Conservation (phyloP, 2,797 vertebrate species). For the Antrozous pallidus region DNA sequence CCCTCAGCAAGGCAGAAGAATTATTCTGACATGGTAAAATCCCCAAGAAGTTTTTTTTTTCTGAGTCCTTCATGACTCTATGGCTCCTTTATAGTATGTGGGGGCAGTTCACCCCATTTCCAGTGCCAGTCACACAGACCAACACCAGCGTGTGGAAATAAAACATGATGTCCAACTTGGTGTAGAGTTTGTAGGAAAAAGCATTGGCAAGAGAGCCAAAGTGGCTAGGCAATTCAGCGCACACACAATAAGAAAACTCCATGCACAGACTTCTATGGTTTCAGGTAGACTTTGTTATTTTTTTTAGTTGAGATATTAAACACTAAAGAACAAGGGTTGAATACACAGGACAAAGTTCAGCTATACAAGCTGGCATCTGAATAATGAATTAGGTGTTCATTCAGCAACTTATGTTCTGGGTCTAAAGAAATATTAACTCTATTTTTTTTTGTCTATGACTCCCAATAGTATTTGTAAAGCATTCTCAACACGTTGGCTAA, state of each 20-base stretch:
- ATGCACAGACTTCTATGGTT: not conserved
- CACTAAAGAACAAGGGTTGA: conserved; percentile 31
- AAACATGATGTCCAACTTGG: conserved; percentile 9
- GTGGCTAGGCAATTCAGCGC: not conserved
- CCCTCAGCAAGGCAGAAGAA: conserved; percentile 37
- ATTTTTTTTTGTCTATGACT: conserved; percentile 42
- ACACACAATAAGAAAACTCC: not conserved
- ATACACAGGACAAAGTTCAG: conserved; percentile 34
- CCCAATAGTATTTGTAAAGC: conserved; percentile 57
- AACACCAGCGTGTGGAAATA: not conserved
- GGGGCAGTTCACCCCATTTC: not conserved
- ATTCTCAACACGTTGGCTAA: conserved; percentile 71
- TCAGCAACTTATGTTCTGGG: conserved; percentile 41
- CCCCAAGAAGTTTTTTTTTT: not conserved
- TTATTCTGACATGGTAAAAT: conserved; percentile 39
- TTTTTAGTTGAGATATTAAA: conserved; percentile 46
- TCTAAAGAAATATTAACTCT: conserved; percentile 54
- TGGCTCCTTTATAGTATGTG: conserved; percentile 17
- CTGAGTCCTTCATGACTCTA: conserved; percentile 1
- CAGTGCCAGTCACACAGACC: not conserved
- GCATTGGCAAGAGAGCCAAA: not conserved
- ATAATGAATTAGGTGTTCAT: conserved; percentile 47
- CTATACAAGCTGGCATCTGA: conserved; percentile 40
- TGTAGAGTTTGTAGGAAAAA: conserved; percentile 44
- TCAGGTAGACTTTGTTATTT: not conserved